Conservation (phyloP, 2,113 vertebrate species). For the Ceyx cyanopectus region DNA sequence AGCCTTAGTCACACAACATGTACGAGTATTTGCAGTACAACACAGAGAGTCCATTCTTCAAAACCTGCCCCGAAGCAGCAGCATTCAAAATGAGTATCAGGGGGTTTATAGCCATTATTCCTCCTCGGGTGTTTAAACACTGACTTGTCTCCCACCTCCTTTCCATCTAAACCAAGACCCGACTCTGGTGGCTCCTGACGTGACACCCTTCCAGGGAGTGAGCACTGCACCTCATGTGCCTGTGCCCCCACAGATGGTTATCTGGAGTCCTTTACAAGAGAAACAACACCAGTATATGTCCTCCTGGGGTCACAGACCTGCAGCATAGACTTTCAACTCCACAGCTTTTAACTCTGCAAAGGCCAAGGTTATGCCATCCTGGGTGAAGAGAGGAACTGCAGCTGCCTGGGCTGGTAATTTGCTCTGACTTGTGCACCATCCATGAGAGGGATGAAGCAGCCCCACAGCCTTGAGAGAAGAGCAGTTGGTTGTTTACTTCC, state of each 20-base stretch:
- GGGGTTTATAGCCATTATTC: not conserved
- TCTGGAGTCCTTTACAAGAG: not conserved
- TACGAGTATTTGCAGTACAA: not conserved
- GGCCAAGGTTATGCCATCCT: not conserved
- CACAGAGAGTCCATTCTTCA: not conserved
- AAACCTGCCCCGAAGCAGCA: not conserved
- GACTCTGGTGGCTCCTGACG: not conserved
- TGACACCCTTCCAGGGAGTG: not conserved
- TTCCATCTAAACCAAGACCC: not conserved
- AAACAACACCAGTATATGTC: not conserved
- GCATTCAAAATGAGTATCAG: not conserved
- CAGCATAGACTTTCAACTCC: fast-evolving
- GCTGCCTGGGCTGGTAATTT: not conserved
- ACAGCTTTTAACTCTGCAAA: not conserved
- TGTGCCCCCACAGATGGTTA: not conserved
- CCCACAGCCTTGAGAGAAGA: not conserved
- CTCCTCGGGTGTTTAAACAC: not conserved
- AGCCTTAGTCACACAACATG: not conserved
- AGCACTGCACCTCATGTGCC: not conserved
- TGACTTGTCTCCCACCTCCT: not conserved
- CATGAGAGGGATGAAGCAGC: not conserved
- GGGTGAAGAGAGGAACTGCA: fast-evolving
- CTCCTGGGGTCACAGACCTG: not conserved
- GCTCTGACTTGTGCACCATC: not conserved
- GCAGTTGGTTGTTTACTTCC: not conserved